Conservation (phyloP, 2,797 vertebrate species). For the Micropoecilia bifurca region DNA sequence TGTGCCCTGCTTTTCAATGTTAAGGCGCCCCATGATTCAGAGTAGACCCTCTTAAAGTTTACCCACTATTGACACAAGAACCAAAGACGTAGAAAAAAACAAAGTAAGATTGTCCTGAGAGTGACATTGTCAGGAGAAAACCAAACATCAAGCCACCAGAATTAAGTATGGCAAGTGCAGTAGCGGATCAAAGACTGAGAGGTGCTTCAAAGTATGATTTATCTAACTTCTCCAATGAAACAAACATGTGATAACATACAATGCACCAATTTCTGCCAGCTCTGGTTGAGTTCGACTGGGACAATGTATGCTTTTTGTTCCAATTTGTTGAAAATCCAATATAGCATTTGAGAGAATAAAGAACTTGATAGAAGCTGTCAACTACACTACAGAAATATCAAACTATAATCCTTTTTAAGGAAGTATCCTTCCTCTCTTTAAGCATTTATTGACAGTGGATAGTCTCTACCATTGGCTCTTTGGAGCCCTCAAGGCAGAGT, state of each 20-base stretch:
- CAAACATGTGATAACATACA: slow-evolving; percentile 57
- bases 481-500: slow-evolving; percentile 56
- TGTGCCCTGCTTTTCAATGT: slow-evolving; percentile 39
- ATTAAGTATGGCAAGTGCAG: slow-evolving; percentile 41
- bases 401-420: slow-evolving; percentile 15
- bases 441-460: slow-evolving; percentile 36
- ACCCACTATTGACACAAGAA: slow-evolving; percentile 57
- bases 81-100: slow-evolving; percentile 15
- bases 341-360: slow-evolving; percentile 32
- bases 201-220: slow-evolving; percentile 63
- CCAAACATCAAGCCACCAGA: slow-evolving; percentile 66
- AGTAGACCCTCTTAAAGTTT: slow-evolving; percentile 51
- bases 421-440: slow-evolving; percentile 36
- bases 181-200: slow-evolving; percentile 48
- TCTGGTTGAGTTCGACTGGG: slow-evolving; percentile 27
- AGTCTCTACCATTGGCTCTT: slow-evolving; percentile 36
- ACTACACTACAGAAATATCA: slow-evolving; percentile 36
- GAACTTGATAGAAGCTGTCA: slow-evolving; percentile 33
- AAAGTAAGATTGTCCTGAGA: background rate
- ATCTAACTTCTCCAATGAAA: slow-evolving; percentile 59
- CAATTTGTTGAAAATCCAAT: slow-evolving; percentile 25
- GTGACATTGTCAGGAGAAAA: slow-evolving; percentile 71
- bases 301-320: slow-evolving; percentile 25
- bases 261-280: slow-evolving; percentile 50
- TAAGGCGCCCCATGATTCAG: slow-evolving; percentile 62